Percentiles rank a stretch among this genome's conserved stretches.
Conservation (phyloP, 1,140 invertebrate species). For the Coelopa frigida region DNA sequence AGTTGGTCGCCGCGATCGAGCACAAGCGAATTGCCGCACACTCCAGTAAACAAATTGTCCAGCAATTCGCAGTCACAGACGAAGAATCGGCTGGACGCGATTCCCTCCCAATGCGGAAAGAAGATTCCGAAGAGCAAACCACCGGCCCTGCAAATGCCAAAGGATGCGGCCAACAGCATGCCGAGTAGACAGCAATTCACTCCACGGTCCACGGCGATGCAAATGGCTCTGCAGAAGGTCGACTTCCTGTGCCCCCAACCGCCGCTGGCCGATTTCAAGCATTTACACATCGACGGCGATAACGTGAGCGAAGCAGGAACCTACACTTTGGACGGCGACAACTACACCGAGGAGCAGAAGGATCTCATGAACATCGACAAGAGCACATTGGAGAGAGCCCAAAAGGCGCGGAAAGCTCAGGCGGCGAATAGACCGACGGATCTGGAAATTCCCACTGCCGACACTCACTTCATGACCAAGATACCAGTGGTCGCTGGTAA, state of each 20-base stretch:
- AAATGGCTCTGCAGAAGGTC: conserved; percentile 36
- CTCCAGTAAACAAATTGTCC: too few species aligned
- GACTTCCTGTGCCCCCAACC: conserved; percentile 39
- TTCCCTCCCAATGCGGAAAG: conserved; percentile 2
- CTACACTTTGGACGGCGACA: conserved; percentile 78
- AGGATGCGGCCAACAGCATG: conserved; percentile 28
- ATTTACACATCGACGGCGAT: conserved; percentile 19
- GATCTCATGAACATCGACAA: conserved; percentile 80
- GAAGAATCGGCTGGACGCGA: too few species aligned
- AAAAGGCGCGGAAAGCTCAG: not conserved
- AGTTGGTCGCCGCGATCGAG: conserved; percentile 42
- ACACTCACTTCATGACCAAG: not conserved
- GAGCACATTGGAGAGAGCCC: conserved; percentile 44
- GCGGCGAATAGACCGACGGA: conserved; percentile 4
- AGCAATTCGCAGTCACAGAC: conserved; percentile 1
- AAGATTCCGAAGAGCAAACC: conserved; percentile 15
- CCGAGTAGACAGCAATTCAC: conserved; percentile 39
- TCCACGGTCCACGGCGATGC: conserved; percentile 39
- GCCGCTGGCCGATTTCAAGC: conserved; percentile 31
- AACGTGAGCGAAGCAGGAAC: conserved; percentile 74
- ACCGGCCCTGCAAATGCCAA: conserved; percentile 18
- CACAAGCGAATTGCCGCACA: conserved; percentile 14
- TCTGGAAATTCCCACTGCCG: not conserved
- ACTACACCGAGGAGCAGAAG: conserved; percentile 76
- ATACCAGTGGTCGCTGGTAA: conserved; percentile 8